Evolutionary conservation across 1,140 invertebrate genomes (phyloP), one percentile per base, ranked within the genome.

Genomic region (Leptoteleia sp.): DNA sequence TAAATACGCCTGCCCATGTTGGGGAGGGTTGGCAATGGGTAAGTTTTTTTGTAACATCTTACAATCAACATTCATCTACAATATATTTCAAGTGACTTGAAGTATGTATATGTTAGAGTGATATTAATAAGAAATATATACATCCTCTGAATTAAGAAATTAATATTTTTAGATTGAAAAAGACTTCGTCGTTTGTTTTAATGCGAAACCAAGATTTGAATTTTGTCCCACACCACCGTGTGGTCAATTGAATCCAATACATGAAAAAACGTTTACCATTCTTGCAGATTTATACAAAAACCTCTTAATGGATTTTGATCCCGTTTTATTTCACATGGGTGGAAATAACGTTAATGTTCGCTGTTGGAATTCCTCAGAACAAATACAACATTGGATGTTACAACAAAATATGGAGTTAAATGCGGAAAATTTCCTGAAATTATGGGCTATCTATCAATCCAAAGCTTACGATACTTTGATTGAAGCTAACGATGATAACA

Each of bases 271-370:
- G 40, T 97, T 96, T 77, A 90, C 94, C 31, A 89, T 94, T 12
- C 85, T 97, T 3, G 91, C 92, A 82, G 92, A 93, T 65, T 92
- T 95, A 45, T 94, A 94, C 77, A 81, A 79, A 0, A 94, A 94
- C 43, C 93, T 94, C 92, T 85, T 92, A 5, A 85, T 90, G 71
- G 89, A 91, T 12, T 95, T 95, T 80, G 64, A 92, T 13, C 92
- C 94, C 0, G 94, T 95, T 80, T 88, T 96, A 0, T 96, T 96
- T 85, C 96, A 97, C 81, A 96, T 96, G 95, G 96, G 96, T 16
- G 96, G 95, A 0, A 95, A 96, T 82, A 95, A 97, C 83, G 95
- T 95, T 0, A 93, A 92, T 38, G 85, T 93, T 9, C 87, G 89
- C 17, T 96, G 95, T 82, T 97, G 96, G 96, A 95, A 94, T 79